Evolutionary conservation across 2,113 vertebrate species (phyloP).

Genomic region (Sakesphorus luctuosus): DNA sequence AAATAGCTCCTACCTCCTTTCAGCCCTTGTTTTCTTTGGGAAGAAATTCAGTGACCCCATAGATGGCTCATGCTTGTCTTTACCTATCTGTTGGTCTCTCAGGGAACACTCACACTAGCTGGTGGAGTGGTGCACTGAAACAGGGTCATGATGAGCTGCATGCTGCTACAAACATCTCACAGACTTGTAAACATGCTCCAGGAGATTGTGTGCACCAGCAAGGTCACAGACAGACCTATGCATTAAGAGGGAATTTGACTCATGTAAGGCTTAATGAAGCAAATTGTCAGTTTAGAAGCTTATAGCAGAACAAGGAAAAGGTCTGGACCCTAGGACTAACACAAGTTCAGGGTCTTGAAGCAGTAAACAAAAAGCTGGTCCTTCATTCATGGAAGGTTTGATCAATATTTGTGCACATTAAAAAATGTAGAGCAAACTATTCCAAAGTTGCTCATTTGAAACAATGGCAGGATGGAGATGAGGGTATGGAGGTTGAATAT

Average conservation of each 20-base stretch:
- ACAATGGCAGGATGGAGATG: neutral
- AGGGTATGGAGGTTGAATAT: neutral
- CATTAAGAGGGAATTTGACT: neutral
- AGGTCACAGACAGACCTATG: fast-evolving
- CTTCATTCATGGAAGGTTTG: neutral
- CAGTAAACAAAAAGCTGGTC: neutral
- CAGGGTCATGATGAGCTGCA: neutral
- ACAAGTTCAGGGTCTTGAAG: neutral
- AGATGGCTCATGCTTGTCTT: neutral
- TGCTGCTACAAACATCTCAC: neutral
- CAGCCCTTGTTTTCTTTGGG: neutral
- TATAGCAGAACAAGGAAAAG: neutral
- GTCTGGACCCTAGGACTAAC: neutral
- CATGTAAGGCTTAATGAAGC: neutral
- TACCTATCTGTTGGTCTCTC: neutral
- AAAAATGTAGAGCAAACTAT: neutral
- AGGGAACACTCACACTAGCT: neutral
- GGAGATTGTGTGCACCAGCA: neutral
- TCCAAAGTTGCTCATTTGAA: neutral
- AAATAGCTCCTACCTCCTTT: neutral
- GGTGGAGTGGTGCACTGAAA: neutral
- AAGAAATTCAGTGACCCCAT: neutral
- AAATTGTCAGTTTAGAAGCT: neutral
- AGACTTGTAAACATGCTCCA: neutral
- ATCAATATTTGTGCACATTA: neutral